Evolutionary conservation across 2,888 invertebrate species (phyloP).

Genomic region (Dynastes grantii): DNA sequence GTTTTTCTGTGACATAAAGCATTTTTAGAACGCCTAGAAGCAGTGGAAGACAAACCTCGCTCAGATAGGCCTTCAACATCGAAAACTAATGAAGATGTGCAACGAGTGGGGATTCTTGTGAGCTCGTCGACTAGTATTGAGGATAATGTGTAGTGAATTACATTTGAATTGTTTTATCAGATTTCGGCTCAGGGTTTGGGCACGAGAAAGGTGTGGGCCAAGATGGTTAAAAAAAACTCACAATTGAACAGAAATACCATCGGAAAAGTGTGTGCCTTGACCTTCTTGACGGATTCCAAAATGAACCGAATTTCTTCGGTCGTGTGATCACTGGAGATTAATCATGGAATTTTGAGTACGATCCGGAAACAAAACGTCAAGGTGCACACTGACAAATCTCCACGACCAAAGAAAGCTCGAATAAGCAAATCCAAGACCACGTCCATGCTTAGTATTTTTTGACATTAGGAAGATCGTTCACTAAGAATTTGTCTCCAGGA

Average conservation of each 20-base stretch:
- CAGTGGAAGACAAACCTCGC: neutral
- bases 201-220: neutral
- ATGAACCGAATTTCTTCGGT: neutral
- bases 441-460: neutral
- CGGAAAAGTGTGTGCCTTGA: neutral
- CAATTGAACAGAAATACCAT: neutral
- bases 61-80: neutral
- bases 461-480: neutral
- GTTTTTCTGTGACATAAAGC: neutral
- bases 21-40: neutral
- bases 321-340: neutral
- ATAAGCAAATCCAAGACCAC: neutral
- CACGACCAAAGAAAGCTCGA: neutral
- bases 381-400: neutral
- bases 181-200: neutral
- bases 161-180: neutral
- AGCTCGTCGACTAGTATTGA: neutral
- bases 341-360: neutral
- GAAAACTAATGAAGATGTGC: no score
- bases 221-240: neutral
- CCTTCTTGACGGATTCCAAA: neutral
- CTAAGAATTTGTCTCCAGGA: neutral
- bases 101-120: neutral
- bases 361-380: neutral
- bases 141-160: neutral